phyloP scores from a whole-genome alignment of 2,797 vertebrate genomes.

The Mormyrops boulengeri region DNA sequence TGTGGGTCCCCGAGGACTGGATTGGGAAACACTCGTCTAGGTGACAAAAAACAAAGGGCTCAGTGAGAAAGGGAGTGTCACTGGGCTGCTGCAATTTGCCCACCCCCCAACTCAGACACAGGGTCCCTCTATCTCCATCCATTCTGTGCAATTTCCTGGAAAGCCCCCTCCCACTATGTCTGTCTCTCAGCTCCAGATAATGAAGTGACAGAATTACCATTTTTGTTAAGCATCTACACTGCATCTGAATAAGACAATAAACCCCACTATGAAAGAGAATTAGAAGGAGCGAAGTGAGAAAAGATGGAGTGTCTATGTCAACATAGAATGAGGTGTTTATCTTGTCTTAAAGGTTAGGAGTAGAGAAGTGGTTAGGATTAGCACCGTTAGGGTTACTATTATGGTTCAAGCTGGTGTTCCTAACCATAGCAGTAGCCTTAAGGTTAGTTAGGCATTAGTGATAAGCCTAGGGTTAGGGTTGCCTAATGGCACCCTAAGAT shows the following conservation, averaged over 20 bases:
- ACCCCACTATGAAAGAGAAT: neutral
- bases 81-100: neutral
- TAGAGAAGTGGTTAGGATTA: neutral
- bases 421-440: neutral
- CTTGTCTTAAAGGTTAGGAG: neutral
- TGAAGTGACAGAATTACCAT: neutral
- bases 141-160: conserved; percentile 13
- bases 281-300: neutral
- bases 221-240: neutral
- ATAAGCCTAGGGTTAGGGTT: neutral
- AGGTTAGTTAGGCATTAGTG: neutral
- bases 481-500: no score
- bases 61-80: neutral
- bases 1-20: neutral
- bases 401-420: neutral
- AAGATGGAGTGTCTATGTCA: neutral
- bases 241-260: neutral
- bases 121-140: neutral
- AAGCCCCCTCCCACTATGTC: conserved; percentile 18
- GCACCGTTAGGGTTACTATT: neutral
- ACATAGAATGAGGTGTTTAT: neutral
- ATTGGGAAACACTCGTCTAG: neutral
- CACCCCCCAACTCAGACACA: neutral
- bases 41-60: neutral
- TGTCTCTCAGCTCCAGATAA: neutral